Conservation (phyloP, 2,797 vertebrate species). For the Agapornis canus region DNA sequence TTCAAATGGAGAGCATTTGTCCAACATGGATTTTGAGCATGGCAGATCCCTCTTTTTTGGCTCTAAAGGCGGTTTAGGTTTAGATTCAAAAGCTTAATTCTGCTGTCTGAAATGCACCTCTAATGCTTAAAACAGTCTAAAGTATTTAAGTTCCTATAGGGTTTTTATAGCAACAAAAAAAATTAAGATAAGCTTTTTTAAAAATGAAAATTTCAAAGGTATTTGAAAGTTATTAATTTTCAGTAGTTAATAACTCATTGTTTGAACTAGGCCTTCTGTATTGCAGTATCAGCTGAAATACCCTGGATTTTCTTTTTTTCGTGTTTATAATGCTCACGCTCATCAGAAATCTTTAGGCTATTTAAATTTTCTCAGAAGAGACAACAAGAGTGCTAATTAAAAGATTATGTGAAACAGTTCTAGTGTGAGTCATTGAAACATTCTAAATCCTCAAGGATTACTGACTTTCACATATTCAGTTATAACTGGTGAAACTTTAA, state of each 20-base stretch:
- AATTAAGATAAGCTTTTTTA: not conserved
- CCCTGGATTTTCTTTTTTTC: not conserved
- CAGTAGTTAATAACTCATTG: not conserved
- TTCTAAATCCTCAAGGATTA: not conserved
- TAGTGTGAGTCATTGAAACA: not conserved
- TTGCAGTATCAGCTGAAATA: not conserved
- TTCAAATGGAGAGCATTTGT: not conserved
- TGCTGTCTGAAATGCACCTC: not conserved
- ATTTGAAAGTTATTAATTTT: not conserved
- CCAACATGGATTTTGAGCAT: not conserved
- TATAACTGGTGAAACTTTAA: not conserved
- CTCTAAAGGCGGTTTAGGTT: not conserved
- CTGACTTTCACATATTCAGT: not conserved
- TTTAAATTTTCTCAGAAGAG: not conserved
- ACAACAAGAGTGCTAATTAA: slow-evolving; percentile 13
- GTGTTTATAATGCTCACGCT: not conserved
- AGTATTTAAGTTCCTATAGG: not conserved
- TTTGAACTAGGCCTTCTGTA: not conserved
- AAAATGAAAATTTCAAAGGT: not conserved
- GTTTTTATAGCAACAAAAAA: not conserved
- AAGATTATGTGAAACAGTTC: slow-evolving; percentile 13
- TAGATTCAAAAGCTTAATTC: not conserved
- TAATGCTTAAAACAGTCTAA: not conserved
- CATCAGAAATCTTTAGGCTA: not conserved
- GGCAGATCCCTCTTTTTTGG: not conserved